These are phyloP conservation scores for Drosophila truncata DNA, from an alignment of 1,140 invertebrate species.

Conservation along the genomic window DNA sequence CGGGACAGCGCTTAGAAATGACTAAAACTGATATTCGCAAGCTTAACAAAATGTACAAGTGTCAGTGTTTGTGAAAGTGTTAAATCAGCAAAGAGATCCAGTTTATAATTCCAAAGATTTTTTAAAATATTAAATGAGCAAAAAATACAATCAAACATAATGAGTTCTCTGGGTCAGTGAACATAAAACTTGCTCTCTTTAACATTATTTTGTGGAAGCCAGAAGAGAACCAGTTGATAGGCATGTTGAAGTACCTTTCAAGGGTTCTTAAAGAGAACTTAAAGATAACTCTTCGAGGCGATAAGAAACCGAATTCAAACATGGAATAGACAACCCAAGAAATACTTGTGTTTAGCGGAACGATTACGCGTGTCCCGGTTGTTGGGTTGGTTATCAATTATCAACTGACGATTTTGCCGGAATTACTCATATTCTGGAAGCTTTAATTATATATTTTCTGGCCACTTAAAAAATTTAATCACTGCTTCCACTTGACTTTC, in stretches of 20 bases:
- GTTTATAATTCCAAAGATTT: neutral
- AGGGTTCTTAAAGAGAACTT: neutral
- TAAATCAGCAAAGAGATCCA: neutral
- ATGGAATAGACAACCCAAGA: constrained; percentile 33
- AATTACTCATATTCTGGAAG: constrained; percentile 60
- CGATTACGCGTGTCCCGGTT: constrained; percentile 60
- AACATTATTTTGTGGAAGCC: neutral
- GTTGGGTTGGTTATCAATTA: constrained; percentile 14
- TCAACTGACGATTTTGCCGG: constrained; percentile 8
- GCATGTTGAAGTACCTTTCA: neutral
- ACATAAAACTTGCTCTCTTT: neutral
- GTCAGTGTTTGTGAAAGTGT: constrained; percentile 18
- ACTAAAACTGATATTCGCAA: constrained; percentile 88
- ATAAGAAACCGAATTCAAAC: constrained; percentile 47
- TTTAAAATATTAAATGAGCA: no score
- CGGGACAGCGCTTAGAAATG: constrained; percentile 88
- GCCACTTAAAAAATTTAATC: constrained; percentile 64
- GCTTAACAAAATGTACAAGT: constrained; percentile 88
- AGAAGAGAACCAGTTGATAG: neutral
- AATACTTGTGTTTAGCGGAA: constrained; percentile 38
- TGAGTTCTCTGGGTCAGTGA: neutral
- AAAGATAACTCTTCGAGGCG: neutral
- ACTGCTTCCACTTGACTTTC: constrained; percentile 23
- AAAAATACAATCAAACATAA: neutral
- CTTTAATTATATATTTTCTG: constrained; percentile 37